Percentiles rank a stretch among this genome's conserved stretches.
These are phyloP conservation scores for Mechanitis mazaeus DNA, from an alignment of 2,888 invertebrate genomes.

Conservation along the genomic window DNA sequence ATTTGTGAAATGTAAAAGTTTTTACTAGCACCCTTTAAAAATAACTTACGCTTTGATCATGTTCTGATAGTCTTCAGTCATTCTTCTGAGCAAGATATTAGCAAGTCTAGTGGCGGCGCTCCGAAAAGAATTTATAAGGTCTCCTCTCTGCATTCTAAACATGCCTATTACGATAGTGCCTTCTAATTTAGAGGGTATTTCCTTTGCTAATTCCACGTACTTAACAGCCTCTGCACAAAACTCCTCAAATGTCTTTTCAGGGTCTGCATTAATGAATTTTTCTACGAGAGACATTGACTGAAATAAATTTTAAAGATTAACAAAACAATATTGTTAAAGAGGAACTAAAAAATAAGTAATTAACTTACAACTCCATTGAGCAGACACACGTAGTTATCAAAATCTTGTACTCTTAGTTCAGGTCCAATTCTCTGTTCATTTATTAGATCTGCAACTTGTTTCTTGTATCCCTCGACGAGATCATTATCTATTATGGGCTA, in stretches of 20 bases:
- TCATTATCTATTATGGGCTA: constrained; percentile 87
- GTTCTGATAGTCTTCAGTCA: constrained; percentile 88
- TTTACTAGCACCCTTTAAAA: not conserved
- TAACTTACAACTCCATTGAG: constrained; percentile 81
- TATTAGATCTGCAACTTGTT: constrained; percentile 78
- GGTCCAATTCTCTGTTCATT: constrained; percentile 85
- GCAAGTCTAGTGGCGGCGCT: constrained; percentile 81
- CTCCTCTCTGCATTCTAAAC: constrained; percentile 89
- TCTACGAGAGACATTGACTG: constrained; percentile 80
- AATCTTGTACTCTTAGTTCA: constrained; percentile 83
- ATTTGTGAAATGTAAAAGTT: not conserved
- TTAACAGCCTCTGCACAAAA: constrained; percentile 78
- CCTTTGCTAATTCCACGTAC: constrained; percentile 78
- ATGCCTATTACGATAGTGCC: constrained; percentile 86
- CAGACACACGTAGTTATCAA: constrained; percentile 86
- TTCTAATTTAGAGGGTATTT: constrained; percentile 77
- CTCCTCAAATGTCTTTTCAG: constrained; percentile 79
- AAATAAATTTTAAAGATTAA: constrained; percentile 15
- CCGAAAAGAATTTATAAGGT: constrained; percentile 84
- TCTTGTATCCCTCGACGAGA: constrained; percentile 79
- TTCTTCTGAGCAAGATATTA: constrained; percentile 81
- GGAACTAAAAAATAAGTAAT: not conserved
- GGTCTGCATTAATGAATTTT: constrained; percentile 80
- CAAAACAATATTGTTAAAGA: constrained; percentile 4
- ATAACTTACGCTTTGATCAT: constrained; percentile 82